These are phyloP conservation scores for Campopleginae sp. DNA, from an alignment of 2,888 invertebrate genomes.

Conservation along the genomic window DNA sequence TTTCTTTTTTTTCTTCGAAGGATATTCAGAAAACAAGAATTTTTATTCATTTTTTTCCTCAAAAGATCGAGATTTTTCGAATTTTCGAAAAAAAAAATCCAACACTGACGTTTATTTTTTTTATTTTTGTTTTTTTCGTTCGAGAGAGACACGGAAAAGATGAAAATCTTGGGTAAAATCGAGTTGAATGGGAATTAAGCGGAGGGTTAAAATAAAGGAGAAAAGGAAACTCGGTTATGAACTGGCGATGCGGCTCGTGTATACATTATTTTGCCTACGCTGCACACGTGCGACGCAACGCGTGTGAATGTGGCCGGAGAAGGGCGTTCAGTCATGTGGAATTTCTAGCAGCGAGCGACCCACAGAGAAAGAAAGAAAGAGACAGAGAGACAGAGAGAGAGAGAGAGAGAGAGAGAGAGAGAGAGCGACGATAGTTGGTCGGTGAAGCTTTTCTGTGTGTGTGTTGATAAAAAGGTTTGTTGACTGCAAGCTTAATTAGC, in stretches of 20 bases:
- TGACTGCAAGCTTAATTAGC: slow-evolving; percentile 45
- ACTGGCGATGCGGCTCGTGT: slow-evolving; percentile 65
- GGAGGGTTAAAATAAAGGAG: slow-evolving; percentile 51
- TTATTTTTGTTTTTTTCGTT: no score
- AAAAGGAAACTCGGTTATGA: slow-evolving; percentile 70
- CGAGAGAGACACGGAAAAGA: background rate
- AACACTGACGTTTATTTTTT: no score
- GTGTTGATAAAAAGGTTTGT: slow-evolving; percentile 31
- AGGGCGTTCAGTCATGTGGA: slow-evolving; percentile 39
- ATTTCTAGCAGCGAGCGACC: slow-evolving; percentile 55
- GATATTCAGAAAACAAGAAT: no score
- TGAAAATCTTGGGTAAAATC: slow-evolving; percentile 33
- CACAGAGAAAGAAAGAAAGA: slow-evolving; percentile 34
- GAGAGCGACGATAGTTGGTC: slow-evolving; percentile 18
- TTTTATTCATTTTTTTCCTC: no score
- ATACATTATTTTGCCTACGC: slow-evolving; percentile 69
- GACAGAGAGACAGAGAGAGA: no score
- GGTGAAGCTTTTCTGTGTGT: background rate
- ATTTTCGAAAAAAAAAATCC: slow-evolving; percentile 40
- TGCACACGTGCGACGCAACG: slow-evolving; percentile 65
- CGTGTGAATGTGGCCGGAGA: slow-evolving; percentile 28
- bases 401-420: slow-evolving; percentile 34
- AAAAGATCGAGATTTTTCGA: background rate
- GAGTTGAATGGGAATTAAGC: slow-evolving; percentile 74
- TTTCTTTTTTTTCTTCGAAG: background rate